These are phyloP conservation scores for Pocillopora grandis DNA, from an alignment of 92 coral and sea anemone genomes.

Conservation along the genomic window DNA sequence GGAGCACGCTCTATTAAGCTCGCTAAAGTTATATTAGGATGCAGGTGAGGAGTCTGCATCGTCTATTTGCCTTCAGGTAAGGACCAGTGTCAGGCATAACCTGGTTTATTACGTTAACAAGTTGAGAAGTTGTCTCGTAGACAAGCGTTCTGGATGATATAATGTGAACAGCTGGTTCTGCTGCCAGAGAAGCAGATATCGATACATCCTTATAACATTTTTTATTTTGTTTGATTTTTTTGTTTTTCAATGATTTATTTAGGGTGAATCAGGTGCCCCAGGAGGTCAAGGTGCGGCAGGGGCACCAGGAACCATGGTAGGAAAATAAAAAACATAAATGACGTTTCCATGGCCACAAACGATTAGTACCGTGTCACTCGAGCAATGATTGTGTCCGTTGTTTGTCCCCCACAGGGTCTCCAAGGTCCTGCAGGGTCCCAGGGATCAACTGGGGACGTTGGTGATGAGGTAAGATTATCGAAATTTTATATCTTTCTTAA, in stretches of 20 bases:
- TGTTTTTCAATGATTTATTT: background rate
- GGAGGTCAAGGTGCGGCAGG: constrained; percentile 23
- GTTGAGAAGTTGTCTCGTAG: no score
- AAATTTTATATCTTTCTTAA: background rate
- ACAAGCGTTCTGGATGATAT: no score
- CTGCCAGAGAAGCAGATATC: no score
- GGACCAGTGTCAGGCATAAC: no score
- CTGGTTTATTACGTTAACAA: no score
- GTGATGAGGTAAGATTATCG: constrained; percentile 11
- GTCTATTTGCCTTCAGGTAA: no score
- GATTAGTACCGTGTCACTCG: background rate
- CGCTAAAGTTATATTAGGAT: no score
- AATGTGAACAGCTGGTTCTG: no score
- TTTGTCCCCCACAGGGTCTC: constrained; percentile 7
- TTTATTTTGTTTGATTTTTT: background rate
- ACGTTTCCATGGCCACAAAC: no score
- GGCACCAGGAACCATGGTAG: constrained; percentile 13
- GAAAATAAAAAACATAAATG: background rate
- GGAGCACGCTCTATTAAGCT: no score
- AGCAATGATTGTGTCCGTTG: background rate
- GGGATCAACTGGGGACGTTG: constrained; percentile 27
- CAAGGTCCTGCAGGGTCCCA: constrained; percentile 8
- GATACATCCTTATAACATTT: no score
- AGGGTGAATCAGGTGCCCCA: constrained; percentile 24
- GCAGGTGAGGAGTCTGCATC: no score